Evolutionary conservation across 64 coral and sea anemone genomes (phyloP), one percentile per base, ranked within the genome.

Genomic region (Orbicella faveolata): DNA sequence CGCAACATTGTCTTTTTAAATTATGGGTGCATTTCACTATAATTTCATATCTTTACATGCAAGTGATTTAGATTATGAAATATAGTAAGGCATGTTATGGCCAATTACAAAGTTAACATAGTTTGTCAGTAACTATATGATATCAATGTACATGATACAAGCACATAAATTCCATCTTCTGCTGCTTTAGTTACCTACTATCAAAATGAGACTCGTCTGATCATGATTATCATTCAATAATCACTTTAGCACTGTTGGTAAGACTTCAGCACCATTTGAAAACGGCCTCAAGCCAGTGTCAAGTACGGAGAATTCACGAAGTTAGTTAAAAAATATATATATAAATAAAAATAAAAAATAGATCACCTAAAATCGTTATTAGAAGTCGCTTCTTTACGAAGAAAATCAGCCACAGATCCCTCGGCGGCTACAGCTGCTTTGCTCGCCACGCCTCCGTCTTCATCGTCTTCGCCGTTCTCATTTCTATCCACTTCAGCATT

Each of bases 301-400:
- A n/a, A 20, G 44, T 21, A 18, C 1, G 7, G 52, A 77, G 15
- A 77, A 55, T 57, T 79, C 52, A 59, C 19, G 77, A 76, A 17
- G 19, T 39, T 44, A 36, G 14, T 20, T 41, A 41, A 4, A 2
- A 41, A 41, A 41, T 41, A 78, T 2, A 52, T 11, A 66, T 20
- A 66, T 17, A 66, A 6, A 67, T 2, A 67, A n/a, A 10, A n/a
- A 25, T 57, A 57, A 55, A 25, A 44, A 68, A 39, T 36, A 78
- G 36, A 2, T 26, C 87, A 97, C 95, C 95, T 94, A 75, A 97
- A 97, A 75, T 97, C 95, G 36, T 94, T 84, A 90, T 97, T 97
- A 19, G 92, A 65, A 14, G 92, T 97, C 37, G 95, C 95, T 78
- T 97, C 95, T 91, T 97, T 93, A 18, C 85, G 83, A 37, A 97